Base-by-base conservation (phyloP, 2,113 vertebrate species). In the Castor canadensis region DNA sequence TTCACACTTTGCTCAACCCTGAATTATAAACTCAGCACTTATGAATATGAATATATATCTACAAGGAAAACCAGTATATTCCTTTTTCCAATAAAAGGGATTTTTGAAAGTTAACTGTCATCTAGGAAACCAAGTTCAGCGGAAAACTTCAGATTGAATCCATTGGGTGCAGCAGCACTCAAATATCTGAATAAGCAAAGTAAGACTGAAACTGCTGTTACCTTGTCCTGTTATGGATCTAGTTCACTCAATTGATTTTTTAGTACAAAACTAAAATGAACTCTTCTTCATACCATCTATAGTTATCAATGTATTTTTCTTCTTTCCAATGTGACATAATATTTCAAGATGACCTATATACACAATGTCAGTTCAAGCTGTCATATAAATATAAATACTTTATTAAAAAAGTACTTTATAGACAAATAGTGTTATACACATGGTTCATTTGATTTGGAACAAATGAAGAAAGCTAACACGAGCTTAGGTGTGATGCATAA, bases 301-400 rank as follows among this genome's bases (percentile, higher is more conserved):
- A 99, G 98, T 98, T 98, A 98, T 98, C 98, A 98, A 98, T 98
- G 98, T 98, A 98, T 98, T 98, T 98, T 98, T 99, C 98, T 97
- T 99, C 98, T 99, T 99, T 99, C 99, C 99, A 99, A 99, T 99
- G 99, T 99, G 99, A 99, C 99, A 99, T 99, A 99, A 99, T 99
- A 99, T 98, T 99, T 99, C 98, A 98, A 99, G 98, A 99, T 99
- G 99, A 99, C 98, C 98, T 99, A 99, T 99, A 98, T 99, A 99
- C 99, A 99, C 94, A 99, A 98, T 98, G 98, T 98, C 98, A 99
- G 98, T 98, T n/a, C n/a, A n/a, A n/a, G n/a, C n/a, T n/a, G n/a
- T n/a, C n/a, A n/a, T n/a, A n/a, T n/a, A n/a, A n/a, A 98, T 98
- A 99, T 99, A 99, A 99, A 99, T 98, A 97, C 95, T 98, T 98